Conservation (phyloP, 2,113 vertebrate genomes). For the Myodes glareolus region DNA sequence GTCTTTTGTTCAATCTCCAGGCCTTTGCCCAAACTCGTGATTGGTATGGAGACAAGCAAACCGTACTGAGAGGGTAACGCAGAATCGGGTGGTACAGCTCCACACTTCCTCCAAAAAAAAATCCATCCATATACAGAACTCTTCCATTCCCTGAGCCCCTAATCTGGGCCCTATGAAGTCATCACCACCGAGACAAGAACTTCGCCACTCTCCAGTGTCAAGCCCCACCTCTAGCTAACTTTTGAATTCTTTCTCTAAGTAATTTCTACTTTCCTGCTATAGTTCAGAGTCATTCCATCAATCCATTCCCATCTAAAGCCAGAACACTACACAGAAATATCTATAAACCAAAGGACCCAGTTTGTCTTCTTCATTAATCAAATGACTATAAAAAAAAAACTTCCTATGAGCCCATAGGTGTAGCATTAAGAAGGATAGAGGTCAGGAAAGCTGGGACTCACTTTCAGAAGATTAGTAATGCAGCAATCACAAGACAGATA, state of each 20-base stretch:
- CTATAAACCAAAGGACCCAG: neutral
- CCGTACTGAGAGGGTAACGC: no score
- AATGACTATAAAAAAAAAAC: constrained; percentile 16
- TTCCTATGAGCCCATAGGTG: neutral
- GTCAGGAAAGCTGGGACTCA: neutral
- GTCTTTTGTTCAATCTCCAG: no score
- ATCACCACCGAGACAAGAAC: neutral
- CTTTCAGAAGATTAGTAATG: neutral
- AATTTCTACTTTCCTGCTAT: neutral
- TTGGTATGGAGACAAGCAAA: no score
- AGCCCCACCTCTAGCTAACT: neutral
- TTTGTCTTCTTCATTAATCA: neutral
- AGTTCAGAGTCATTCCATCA: neutral
- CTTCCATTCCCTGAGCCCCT: neutral
- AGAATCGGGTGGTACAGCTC: no score
- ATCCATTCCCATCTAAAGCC: neutral
- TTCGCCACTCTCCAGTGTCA: neutral
- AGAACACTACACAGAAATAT: neutral
- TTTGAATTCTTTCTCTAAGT: neutral
- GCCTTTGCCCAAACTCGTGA: no score
- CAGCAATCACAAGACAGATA: neutral
- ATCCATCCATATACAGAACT: neutral
- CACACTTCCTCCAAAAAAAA: neutral
- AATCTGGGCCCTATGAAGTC: neutral
- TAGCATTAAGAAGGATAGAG: neutral